These are phyloP conservation scores for Latrodectus hesperus DNA, from an alignment of 2,888 invertebrate species.

Conservation along the genomic window DNA sequence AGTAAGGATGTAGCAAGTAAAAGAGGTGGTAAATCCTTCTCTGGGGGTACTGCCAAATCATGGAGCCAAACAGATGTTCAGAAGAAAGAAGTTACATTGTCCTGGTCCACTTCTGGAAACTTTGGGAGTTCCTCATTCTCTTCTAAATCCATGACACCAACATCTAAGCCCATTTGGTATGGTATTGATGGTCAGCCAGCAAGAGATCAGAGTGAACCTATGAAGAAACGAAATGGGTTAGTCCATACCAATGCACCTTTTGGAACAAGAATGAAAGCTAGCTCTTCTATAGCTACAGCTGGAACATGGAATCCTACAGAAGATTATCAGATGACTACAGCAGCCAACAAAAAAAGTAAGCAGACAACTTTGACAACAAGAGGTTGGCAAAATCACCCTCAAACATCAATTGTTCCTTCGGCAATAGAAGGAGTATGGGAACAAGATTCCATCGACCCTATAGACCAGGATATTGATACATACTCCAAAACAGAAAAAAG, in stretches of 20 bases:
- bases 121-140: constrained; percentile 35
- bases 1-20: constrained; percentile 31
- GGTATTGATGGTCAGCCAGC: constrained; percentile 55
- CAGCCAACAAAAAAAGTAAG: background rate
- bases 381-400: background rate
- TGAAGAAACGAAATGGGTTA: constrained; percentile 27
- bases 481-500: background rate
- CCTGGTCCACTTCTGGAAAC: constrained; percentile 40
- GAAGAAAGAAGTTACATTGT: constrained; percentile 50
- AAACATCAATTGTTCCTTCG: background rate
- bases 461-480: background rate
- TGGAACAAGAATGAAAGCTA: constrained; percentile 33
- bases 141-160: constrained; percentile 6
- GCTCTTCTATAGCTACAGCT: background rate
- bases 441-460: background rate
- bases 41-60: constrained; percentile 9
- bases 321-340: background rate
- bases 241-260: constrained; percentile 27
- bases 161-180: constrained; percentile 38
- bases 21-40: constrained; percentile 30
- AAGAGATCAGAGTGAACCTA: constrained; percentile 38
- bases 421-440: background rate
- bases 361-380: background rate
- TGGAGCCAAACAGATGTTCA: constrained; percentile 50
- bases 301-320: constrained; percentile 23